Evolutionary conservation across 1,140 invertebrate species (phyloP).

Genomic region (Sycophila sp.): DNA sequence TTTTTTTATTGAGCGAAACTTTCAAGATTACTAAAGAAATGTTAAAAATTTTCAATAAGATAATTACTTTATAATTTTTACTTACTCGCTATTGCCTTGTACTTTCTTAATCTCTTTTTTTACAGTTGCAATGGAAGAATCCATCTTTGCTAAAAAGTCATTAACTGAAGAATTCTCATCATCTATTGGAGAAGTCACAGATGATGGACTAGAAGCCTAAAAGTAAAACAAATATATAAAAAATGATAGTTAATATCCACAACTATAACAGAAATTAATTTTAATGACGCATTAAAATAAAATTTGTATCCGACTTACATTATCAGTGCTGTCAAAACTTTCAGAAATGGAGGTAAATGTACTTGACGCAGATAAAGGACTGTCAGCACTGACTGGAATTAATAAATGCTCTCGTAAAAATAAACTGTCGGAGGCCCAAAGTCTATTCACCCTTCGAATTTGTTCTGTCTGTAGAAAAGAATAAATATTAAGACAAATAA

Average conservation of each 20-base stretch:
- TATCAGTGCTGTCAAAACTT: slow-evolving; percentile 42
- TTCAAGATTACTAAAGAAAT: too few relatives aligned
- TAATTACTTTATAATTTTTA: slow-evolving; percentile 54
- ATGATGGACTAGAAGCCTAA: slow-evolving; percentile 59
- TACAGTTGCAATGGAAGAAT: slow-evolving; percentile 84
- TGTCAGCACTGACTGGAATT: slow-evolving; percentile 78
- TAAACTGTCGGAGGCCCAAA: slow-evolving; percentile 90
- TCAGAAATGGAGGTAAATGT: slow-evolving; percentile 52
- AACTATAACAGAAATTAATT: neutral
- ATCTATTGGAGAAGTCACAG: slow-evolving; percentile 63
- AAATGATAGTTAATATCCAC: neutral
- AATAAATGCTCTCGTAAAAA: slow-evolving; percentile 84
- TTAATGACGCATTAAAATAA: neutral
- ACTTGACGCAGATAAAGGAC: slow-evolving; percentile 68
- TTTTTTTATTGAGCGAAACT: too few relatives aligned
- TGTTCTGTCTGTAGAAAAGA: slow-evolving; percentile 82
- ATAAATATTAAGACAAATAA: neutral
- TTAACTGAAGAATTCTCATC: slow-evolving; percentile 77
- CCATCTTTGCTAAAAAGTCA: slow-evolving; percentile 88
- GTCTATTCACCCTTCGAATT: slow-evolving; percentile 85
- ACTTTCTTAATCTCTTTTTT: slow-evolving; percentile 86
- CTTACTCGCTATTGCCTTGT: slow-evolving; percentile 82
- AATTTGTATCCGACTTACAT: slow-evolving; percentile 39
- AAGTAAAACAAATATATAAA: slow-evolving; percentile 28
- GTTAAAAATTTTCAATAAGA: too few relatives aligned